phyloP scores from a whole-genome alignment of 2,888 invertebrate genomes.

The Papilio elwesi region DNA sequence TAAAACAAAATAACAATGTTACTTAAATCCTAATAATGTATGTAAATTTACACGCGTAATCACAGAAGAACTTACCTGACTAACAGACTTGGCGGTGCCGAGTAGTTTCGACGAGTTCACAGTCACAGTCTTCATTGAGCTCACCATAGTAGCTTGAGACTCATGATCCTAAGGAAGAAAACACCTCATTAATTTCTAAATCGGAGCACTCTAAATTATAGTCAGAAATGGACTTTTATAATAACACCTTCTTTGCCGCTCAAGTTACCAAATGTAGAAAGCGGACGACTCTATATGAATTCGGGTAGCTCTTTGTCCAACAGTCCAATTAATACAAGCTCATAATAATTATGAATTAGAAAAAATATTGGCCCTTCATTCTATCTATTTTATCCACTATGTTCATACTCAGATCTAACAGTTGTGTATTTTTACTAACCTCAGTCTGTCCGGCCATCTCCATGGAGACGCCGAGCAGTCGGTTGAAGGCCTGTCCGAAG shows the following conservation, averaged over 20 bases:
- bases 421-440: slow-evolving; percentile 54
- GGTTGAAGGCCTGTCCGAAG: slow-evolving; percentile 91
- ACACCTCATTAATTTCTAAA: background rate
- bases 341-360: no score
- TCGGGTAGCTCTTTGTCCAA: no score
- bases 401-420: no score
- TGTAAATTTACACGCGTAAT: background rate
- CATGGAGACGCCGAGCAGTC: slow-evolving; percentile 90
- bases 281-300: no score
- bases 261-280: no score
- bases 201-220: no score
- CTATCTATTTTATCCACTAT: no score
- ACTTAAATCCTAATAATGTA: background rate
- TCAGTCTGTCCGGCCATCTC: slow-evolving; percentile 93
- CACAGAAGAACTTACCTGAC: slow-evolving; percentile 80
- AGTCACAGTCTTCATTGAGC: slow-evolving; percentile 94
- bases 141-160: slow-evolving; percentile 92
- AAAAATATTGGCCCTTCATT: no score
- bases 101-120: slow-evolving; percentile 93
- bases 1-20: slow-evolving; percentile 18
- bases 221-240: no score
- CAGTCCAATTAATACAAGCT: no score
- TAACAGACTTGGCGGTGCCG: slow-evolving; percentile 93
- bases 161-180: slow-evolving; percentile 85
- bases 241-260: no score